phyloP scores from a whole-genome alignment of 2,888 invertebrate species.

The Siphlonurus alternatus region DNA sequence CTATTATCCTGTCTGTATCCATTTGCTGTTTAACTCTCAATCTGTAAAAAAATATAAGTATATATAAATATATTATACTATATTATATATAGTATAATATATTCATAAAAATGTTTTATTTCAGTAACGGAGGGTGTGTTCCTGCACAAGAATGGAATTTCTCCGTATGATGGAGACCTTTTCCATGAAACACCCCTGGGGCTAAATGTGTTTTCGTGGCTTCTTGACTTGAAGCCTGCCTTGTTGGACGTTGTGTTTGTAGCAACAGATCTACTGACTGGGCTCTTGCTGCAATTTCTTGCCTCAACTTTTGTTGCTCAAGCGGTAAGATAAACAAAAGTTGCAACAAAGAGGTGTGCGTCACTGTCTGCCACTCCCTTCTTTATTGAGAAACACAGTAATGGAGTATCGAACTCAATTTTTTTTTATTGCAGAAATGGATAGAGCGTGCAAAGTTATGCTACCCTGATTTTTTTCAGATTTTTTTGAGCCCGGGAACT shows the following conservation, averaged over 20 bases:
- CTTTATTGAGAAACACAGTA: no score
- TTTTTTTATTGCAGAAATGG: no score
- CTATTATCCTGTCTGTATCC: no score
- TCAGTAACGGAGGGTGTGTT: constrained; percentile 74
- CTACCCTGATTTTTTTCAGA: no score
- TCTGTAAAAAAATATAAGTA: not conserved
- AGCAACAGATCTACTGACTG: constrained; percentile 57
- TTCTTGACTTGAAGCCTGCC: constrained; percentile 35
- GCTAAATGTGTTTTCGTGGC: constrained; percentile 42
- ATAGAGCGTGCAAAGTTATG: no score
- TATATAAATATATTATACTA: not conserved
- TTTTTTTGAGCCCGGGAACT: no score
- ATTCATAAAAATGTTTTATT: constrained; percentile 15
- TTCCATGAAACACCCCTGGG: constrained; percentile 82
- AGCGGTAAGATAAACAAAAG: not conserved
- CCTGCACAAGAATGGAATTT: constrained; percentile 55
- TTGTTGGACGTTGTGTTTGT: constrained; percentile 49
- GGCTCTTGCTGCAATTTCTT: constrained; percentile 42
- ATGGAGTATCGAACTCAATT: no score
- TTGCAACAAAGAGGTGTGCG: no score
- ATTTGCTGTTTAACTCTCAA: no score
- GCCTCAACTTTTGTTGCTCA: not conserved
- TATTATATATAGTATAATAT: no score
- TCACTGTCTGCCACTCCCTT: no score
- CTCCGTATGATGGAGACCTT: constrained; percentile 79